phyloP scores from a whole-genome alignment of 2,113 vertebrate species.

The Elachura formosa region DNA sequence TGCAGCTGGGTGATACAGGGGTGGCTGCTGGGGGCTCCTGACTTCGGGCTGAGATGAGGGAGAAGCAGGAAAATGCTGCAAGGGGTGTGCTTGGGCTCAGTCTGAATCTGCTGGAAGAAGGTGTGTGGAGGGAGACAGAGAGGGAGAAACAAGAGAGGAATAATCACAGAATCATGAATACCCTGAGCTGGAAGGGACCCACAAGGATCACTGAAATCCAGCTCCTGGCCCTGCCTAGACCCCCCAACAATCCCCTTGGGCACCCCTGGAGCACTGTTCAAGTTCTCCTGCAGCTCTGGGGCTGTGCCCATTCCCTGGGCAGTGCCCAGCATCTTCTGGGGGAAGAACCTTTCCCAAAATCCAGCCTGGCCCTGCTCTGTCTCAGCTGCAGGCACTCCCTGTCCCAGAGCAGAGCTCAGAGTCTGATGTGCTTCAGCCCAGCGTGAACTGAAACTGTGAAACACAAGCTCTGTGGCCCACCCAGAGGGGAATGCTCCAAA shows the following conservation, averaged over 20 bases:
- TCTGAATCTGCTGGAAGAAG: neutral
- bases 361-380: neutral
- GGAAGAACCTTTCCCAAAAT: neutral
- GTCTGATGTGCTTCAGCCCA: neutral
- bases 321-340: neutral
- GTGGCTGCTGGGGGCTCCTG: neutral
- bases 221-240: neutral
- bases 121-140: neutral
- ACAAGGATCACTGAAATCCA: neutral
- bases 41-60: neutral
- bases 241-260: accelerated
- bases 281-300: neutral
- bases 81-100: neutral
- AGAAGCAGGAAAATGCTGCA: accelerated
- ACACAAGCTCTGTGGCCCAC: neutral
- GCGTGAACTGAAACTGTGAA: accelerated
- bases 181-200: neutral
- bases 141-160: neutral
- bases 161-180: neutral
- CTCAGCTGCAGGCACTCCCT: neutral
- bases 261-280: accelerated
- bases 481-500: neutral
- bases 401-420: neutral
- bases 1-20: neutral
- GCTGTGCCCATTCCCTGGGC: neutral